Percentiles rank a stretch among this genome's conserved stretches.
These are phyloP conservation scores for Paedocypris micromegethes DNA, from an alignment of 2,797 vertebrate species.

Conservation along the genomic window DNA sequence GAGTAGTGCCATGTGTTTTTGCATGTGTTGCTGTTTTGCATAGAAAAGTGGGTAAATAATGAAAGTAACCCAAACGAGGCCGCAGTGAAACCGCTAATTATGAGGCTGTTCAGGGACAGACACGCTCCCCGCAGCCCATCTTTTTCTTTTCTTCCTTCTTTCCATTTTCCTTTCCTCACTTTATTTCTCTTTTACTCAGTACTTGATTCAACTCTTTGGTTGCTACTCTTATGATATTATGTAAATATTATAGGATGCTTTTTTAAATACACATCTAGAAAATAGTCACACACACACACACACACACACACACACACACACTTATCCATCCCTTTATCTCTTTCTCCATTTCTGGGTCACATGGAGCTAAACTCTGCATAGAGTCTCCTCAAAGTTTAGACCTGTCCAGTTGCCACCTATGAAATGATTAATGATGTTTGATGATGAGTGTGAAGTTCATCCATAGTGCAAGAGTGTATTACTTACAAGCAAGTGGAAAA, in stretches of 20 bases:
- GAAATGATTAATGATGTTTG: slow-evolving; percentile 10
- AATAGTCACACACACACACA: too few relatives aligned
- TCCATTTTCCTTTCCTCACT: neutral
- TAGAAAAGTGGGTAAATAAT: slow-evolving; percentile 27
- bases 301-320: too few relatives aligned
- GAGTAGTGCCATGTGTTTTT: slow-evolving; percentile 49
- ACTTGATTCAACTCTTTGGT: neutral
- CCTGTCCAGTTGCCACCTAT: neutral
- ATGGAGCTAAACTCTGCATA: too few relatives aligned
- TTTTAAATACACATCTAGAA: too few relatives aligned
- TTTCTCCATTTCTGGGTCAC: too few relatives aligned
- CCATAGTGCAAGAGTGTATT: neutral
- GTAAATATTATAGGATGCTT: too few relatives aligned
- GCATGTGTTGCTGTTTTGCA: slow-evolving; percentile 43
- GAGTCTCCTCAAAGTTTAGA: neutral
- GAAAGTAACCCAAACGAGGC: slow-evolving; percentile 48
- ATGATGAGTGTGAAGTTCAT: neutral
- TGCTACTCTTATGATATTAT: neutral
- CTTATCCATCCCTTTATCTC: too few relatives aligned
- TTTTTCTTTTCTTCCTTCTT: slow-evolving; percentile 1
- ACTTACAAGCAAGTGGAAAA: slow-evolving; percentile 3
- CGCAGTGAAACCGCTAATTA: slow-evolving; percentile 44
- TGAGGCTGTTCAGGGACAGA: slow-evolving; percentile 32
- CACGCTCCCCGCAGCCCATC: slow-evolving; percentile 19
- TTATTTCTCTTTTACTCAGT: neutral